Evolutionary conservation across 2,797 vertebrate genomes (phyloP).

Genomic region (Phalloptychus januarius): DNA sequence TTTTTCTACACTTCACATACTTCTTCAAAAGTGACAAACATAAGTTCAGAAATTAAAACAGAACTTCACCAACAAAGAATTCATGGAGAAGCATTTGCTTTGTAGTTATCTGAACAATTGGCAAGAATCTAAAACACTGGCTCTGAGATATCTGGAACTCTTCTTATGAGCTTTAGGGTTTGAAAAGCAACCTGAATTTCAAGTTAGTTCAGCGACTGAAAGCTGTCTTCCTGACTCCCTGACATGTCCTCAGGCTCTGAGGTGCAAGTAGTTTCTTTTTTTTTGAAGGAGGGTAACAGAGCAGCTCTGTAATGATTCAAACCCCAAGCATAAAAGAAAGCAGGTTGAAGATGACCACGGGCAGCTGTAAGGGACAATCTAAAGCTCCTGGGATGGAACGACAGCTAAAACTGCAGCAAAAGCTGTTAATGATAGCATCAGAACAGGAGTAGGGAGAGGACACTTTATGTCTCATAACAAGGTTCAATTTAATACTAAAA

Average conservation of each 20-base stretch:
- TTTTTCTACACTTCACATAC: constrained; percentile 31
- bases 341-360: constrained; percentile 28
- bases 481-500: no score
- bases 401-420: constrained; percentile 22
- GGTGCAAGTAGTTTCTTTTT: constrained; percentile 38
- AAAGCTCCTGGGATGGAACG: constrained; percentile 34
- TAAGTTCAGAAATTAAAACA: not conserved
- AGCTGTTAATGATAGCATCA: constrained; percentile 37
- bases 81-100: not conserved
- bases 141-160: constrained; percentile 1
- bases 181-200: constrained; percentile 45
- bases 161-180: not conserved
- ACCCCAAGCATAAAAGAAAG: constrained; percentile 41
- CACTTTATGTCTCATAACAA: constrained; percentile 30
- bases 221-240: constrained; percentile 24
- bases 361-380: constrained; percentile 45
- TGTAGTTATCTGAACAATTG: not conserved
- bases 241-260: constrained; percentile 60
- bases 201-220: constrained; percentile 15
- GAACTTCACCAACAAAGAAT: not conserved
- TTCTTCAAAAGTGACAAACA: constrained; percentile 13
- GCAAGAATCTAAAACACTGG: not conserved
- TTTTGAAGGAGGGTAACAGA: constrained; percentile 31
- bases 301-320: constrained; percentile 52
- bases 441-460: constrained; percentile 23